Evolutionary conservation across 2,797 vertebrate genomes (phyloP), one percentile per base, ranked within the genome.

Genomic region (Danionella dracula): DNA sequence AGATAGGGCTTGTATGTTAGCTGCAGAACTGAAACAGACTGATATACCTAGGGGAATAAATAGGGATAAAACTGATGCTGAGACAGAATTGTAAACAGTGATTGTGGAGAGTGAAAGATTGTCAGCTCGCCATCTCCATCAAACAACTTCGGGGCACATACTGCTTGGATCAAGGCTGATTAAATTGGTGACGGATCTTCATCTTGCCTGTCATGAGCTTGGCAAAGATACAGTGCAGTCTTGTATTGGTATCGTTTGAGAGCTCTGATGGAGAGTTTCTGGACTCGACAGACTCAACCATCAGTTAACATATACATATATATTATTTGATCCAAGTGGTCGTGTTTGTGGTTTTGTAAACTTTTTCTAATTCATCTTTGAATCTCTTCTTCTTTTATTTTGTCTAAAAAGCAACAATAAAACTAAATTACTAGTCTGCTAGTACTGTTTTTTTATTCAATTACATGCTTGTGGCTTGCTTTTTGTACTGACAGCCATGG

Each of bases 61-160:
- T 8, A 8, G 41, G 54, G 62, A 44, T 45, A 40, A 51, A 51
- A 51, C 40, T 54, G 49, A 64, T 27, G 45, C 29, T 20, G 10
- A 35, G 62, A 57, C 64, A 16, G 53, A 66, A 48, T 66, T 66
- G 64, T 66, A 66, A 66, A 57, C 64, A 40, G 13, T 66, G 44
- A 66, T 34, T 66, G 34, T 66, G 54, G 44, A 49, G 64, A 66
- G 53, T 21, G 16, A 66, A 56, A 56, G 53, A 55, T 55, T 65
- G 62, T 50, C 61, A 65, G 16, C 32, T 66, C 56, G 41, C 51
- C 64, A 66, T 66, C 53, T 66, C 40, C 37, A 57, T 17, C 4
- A 5, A 23, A 23, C 56, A 29, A 21, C 64, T 42, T 32, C 12
- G 1, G 53, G 64, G 64, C 44, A 57, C 40, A 66, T 57, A 48